These are phyloP conservation scores for Paramormyrops kingsleyae DNA, from an alignment of 2,113 vertebrate genomes.

Conservation along the genomic window DNA sequence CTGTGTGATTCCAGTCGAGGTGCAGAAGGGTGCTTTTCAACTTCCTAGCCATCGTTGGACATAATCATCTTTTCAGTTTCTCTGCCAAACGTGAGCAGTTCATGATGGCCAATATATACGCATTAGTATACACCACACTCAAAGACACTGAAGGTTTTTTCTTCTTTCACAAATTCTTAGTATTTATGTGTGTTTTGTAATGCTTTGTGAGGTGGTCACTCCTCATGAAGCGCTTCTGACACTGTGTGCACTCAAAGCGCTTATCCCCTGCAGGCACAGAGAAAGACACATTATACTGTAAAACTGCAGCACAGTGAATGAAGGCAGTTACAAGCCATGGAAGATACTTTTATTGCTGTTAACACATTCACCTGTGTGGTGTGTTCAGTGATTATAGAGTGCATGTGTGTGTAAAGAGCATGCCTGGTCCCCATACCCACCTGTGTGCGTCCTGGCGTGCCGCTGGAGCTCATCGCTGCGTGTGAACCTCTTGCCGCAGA, in stretches of 20 bases:
- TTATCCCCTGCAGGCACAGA: conserved; percentile 76
- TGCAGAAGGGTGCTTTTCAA: not conserved
- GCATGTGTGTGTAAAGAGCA: not conserved
- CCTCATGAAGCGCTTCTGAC: conserved; percentile 98
- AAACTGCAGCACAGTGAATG: not conserved
- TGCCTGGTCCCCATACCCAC: conserved; percentile 48
- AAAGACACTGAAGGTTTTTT: not conserved
- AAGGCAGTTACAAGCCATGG: too few relatives aligned
- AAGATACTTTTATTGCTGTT: not conserved
- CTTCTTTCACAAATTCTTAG: conserved; percentile 85
- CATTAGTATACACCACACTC: conserved; percentile 9
- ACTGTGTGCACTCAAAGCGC: conserved; percentile 90
- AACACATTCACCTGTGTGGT: not conserved
- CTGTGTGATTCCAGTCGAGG: not conserved
- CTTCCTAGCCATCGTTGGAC: not conserved
- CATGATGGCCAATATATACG: conserved; percentile 19
- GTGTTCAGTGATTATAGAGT: not conserved
- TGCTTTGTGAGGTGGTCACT: conserved; percentile 98
- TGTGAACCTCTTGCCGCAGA: conserved; percentile 92
- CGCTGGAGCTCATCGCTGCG: conserved; percentile 90
- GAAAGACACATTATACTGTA: not conserved
- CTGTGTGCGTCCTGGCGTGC: conserved; percentile 91
- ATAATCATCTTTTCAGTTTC: conserved; percentile 7
- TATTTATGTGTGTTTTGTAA: conserved; percentile 97
- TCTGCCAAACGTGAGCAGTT: conserved; percentile 16